Percentiles rank a stretch among this genome's conserved stretches.
These are phyloP conservation scores for Sanderia malayensis DNA, from an alignment of 30 jellyfish, hydroid and myxozoan genomes.

Conservation along the genomic window DNA sequence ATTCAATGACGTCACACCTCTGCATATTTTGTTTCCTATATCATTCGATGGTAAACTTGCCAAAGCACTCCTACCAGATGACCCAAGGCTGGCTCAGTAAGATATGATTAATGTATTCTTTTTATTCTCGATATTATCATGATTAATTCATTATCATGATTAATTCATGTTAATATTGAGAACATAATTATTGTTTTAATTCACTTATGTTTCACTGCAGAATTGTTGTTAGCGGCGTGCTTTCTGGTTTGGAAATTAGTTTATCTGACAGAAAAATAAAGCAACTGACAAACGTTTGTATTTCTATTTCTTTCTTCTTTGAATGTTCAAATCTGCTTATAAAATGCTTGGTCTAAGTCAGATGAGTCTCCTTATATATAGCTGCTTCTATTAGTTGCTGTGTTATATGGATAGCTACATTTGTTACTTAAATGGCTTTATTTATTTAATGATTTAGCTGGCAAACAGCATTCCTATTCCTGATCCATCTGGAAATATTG, in stretches of 20 bases:
- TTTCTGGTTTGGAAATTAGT: slow-evolving; percentile 67
- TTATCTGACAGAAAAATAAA: slow-evolving; percentile 70
- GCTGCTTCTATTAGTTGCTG: too few relatives aligned
- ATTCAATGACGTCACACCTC: slow-evolving; percentile 29
- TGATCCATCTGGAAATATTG: slow-evolving; percentile 17
- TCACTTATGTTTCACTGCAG: slow-evolving; percentile 4
- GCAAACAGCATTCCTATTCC: slow-evolving; percentile 69
- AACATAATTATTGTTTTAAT: too few relatives aligned
- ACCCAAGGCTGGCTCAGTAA: slow-evolving; percentile 93
- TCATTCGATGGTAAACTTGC: slow-evolving; percentile 86
- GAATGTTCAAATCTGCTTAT: too few relatives aligned
- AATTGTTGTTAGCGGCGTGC: slow-evolving; percentile 57
- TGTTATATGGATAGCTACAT: too few relatives aligned
- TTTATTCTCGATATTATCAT: too few relatives aligned
- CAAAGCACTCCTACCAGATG: slow-evolving; percentile 88
- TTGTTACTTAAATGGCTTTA: too few relatives aligned
- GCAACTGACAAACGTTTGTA: slow-evolving; percentile 50
- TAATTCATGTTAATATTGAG: too few relatives aligned
- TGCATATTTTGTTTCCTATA: slow-evolving; percentile 80
- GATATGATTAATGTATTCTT: too few relatives aligned
- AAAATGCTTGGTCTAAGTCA: too few relatives aligned
- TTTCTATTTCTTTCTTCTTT: background rate
- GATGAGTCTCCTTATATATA: too few relatives aligned
- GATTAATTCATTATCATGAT: too few relatives aligned
- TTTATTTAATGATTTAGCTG: slow-evolving; percentile 19